Evolutionary conservation across 1,140 invertebrate genomes (phyloP).

Genomic region (Lineus longissimus): DNA sequence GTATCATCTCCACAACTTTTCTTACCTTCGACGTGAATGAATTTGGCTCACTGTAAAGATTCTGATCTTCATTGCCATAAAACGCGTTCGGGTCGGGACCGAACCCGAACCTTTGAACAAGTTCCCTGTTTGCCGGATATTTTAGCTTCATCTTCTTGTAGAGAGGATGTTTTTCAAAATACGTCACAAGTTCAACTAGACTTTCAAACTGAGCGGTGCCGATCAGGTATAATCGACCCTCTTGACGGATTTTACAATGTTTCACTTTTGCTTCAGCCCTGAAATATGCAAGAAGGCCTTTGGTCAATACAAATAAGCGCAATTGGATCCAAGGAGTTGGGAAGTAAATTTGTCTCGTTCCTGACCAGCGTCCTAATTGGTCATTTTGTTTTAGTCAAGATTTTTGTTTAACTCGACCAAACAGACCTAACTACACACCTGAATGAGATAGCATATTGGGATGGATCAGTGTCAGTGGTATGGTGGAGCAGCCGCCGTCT

Average conservation of each 20-base stretch:
- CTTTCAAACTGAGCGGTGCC: constrained; percentile 89
- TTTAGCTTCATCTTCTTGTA: constrained; percentile 85
- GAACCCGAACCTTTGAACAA: constrained; percentile 63
- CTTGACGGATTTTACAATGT: constrained; percentile 87
- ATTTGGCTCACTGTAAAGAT: constrained; percentile 77
- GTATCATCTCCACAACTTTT: no score
- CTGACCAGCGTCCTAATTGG: no score
- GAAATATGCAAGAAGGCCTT: constrained; percentile 16
- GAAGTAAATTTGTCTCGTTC: no score
- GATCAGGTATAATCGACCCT: constrained; percentile 84
- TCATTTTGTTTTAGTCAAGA: no score
- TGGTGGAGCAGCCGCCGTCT: constrained; percentile 52
- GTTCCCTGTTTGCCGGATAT: constrained; percentile 79
- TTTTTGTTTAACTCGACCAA: no score
- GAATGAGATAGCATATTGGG: constrained; percentile 91
- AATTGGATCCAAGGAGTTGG: no score
- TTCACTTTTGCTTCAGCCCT: constrained; percentile 91
- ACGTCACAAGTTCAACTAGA: constrained; percentile 84
- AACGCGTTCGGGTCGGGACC: constrained; percentile 63
- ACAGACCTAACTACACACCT: constrained; percentile 59
- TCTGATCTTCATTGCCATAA: constrained; percentile 71
- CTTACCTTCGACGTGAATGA: constrained; percentile 45
- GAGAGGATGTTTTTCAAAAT: constrained; percentile 85
- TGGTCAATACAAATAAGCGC: not conserved
- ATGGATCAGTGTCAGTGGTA: constrained; percentile 75